These are phyloP conservation scores for Nesidiocoris tenuis DNA, from an alignment of 2,888 invertebrate species.

Conservation along the genomic window DNA sequence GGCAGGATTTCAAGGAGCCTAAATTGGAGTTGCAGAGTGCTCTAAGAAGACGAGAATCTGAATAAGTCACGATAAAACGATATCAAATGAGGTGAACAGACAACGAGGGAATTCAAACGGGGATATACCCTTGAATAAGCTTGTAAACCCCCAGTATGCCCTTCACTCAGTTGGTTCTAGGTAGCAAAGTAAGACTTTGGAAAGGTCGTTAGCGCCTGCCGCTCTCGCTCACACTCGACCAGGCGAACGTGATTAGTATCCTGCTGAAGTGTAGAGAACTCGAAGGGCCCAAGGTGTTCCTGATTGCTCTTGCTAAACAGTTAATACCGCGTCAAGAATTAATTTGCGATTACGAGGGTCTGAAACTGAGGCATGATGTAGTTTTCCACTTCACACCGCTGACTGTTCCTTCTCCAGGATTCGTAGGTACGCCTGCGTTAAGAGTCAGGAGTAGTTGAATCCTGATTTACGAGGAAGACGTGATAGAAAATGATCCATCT, in stretches of 20 bases:
- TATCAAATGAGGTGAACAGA: background rate
- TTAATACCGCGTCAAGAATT: slow-evolving; percentile 35
- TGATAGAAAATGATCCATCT: too few relatives aligned
- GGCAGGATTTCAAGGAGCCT: background rate
- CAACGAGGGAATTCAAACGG: background rate
- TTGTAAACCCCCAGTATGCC: too few relatives aligned
- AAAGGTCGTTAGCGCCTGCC: background rate
- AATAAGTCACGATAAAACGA: background rate
- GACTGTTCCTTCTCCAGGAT: background rate
- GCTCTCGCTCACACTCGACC: background rate
- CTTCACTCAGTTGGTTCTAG: background rate
- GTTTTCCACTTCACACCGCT: background rate
- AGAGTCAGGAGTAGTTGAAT: background rate
- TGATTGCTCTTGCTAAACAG: slow-evolving; percentile 29
- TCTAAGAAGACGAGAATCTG: background rate
- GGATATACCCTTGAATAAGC: background rate
- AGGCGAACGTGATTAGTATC: background rate
- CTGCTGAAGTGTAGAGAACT: background rate
- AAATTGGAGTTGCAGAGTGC: background rate
- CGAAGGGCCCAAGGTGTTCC: slow-evolving; percentile 16
- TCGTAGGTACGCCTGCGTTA: background rate
- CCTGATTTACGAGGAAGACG: background rate
- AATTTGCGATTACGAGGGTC: slow-evolving; percentile 15
- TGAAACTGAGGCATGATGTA: background rate
- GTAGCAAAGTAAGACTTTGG: background rate